Conservation (phyloP, 2,888 invertebrate species). For the Tipula unca region DNA sequence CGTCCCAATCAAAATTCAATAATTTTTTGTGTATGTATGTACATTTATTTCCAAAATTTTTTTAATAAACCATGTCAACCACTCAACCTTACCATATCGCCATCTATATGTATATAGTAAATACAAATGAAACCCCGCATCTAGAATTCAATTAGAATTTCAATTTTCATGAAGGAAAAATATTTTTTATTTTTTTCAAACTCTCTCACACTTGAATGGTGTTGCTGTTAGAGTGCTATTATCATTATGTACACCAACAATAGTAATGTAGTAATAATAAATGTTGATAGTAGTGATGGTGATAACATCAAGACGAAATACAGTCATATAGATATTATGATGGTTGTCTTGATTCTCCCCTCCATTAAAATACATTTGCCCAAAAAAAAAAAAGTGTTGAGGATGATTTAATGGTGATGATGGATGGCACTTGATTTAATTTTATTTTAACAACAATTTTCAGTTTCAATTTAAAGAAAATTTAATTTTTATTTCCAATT, state of each 20-base stretch:
- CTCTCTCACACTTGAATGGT: conserved; percentile 2
- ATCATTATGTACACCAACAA: background rate
- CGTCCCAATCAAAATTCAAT: background rate
- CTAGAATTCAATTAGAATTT: background rate
- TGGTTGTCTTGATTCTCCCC: background rate
- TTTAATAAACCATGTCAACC: background rate
- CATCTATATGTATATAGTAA: background rate
- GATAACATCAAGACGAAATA: background rate
- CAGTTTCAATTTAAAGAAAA: background rate
- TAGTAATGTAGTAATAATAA: background rate
- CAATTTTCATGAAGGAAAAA: background rate
- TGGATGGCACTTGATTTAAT: background rate
- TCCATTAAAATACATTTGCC: background rate
- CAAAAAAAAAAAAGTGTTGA: background rate
- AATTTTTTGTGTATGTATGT: background rate
- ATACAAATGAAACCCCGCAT: background rate
- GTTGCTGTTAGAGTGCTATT: background rate
- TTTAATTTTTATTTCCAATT: background rate
- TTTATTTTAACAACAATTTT: background rate
- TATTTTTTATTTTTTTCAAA: background rate
- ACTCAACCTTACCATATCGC: background rate
- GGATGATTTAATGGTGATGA: background rate
- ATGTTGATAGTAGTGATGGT: background rate
- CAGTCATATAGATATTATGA: background rate
- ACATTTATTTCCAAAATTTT: background rate